These are phyloP conservation scores for Perca flavescens DNA, from an alignment of 2,113 vertebrate species.

Conservation along the genomic window DNA sequence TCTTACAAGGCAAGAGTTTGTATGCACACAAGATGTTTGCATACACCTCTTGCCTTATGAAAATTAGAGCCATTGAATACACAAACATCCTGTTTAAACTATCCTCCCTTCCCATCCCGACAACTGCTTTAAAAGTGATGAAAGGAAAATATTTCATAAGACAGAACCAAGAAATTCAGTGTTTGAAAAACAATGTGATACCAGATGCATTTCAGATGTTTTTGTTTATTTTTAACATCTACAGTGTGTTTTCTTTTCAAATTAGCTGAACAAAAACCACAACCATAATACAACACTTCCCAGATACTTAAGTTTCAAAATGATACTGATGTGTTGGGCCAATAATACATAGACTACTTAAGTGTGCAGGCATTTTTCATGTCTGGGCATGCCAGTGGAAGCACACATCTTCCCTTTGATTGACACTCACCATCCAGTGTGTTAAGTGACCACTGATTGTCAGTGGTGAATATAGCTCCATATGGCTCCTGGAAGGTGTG, in stretches of 20 bases:
- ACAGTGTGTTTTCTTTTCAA: not conserved
- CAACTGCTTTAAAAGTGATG: not conserved
- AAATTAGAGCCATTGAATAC: constrained; percentile 45
- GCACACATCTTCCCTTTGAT: constrained; percentile 51
- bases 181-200: not conserved
- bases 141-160: not conserved
- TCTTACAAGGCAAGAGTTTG: not conserved
- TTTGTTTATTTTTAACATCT: constrained; percentile 10
- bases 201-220: not conserved
- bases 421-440: constrained; percentile 70
- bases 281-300: not conserved
- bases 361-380: constrained; percentile 48
- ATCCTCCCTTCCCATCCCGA: not conserved
- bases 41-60: constrained; percentile 37
- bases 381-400: constrained; percentile 74
- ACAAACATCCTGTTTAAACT: constrained; percentile 24
- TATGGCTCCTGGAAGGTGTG: constrained; percentile 84
- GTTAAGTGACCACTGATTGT: constrained; percentile 49
- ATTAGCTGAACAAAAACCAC: not conserved
- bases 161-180: not conserved
- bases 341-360: constrained; percentile 55
- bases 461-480: constrained; percentile 66
- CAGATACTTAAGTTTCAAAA: constrained; percentile 34
- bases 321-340: constrained; percentile 14
- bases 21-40: constrained; percentile 61